A percentile compares a stretch with the other conserved stretches of the same genome.
Evolutionary conservation across 1,140 invertebrate genomes (phyloP).

Genomic region (Cyphomyrmex costatus): DNA sequence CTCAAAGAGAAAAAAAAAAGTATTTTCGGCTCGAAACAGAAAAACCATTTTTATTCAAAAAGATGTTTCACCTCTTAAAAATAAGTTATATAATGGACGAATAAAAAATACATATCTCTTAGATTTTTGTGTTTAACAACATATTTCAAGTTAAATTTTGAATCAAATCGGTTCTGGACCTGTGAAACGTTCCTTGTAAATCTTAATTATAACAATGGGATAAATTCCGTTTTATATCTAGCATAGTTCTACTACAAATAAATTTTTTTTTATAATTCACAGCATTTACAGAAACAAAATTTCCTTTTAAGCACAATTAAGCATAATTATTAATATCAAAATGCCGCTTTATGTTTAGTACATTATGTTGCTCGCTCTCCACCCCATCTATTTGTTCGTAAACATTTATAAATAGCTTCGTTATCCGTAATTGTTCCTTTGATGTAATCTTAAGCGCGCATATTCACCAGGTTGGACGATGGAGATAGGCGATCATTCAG

Average conservation of each 20-base stretch:
- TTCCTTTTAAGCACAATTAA: background rate
- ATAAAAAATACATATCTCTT: too few species aligned
- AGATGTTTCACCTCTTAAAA: too few species aligned
- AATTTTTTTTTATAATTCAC: background rate
- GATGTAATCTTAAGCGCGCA: constrained; percentile 10
- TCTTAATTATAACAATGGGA: background rate
- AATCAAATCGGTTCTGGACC: too few species aligned
- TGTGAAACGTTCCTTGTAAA: too few species aligned
- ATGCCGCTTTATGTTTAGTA: background rate
- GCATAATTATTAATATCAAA: constrained; percentile 7
- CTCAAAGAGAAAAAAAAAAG: too few species aligned
- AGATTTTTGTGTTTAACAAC: too few species aligned
- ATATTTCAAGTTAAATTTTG: too few species aligned
- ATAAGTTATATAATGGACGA: too few species aligned
- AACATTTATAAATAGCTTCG: constrained; percentile 40
- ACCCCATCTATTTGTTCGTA: constrained; percentile 12
- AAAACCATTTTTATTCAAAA: too few species aligned
- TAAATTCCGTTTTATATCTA: constrained; percentile 3
- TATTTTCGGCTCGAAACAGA: too few species aligned
- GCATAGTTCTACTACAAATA: background rate
- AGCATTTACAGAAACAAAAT: background rate
- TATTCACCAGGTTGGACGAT: constrained; percentile 40
- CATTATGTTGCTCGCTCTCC: background rate
- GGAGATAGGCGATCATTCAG: constrained; percentile 34
- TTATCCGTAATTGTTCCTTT: constrained; percentile 37